Percentiles rank a stretch among this genome's conserved stretches.
These are phyloP conservation scores for Trogon surrucura DNA, from an alignment of 2,113 vertebrate genomes.

Conservation along the genomic window DNA sequence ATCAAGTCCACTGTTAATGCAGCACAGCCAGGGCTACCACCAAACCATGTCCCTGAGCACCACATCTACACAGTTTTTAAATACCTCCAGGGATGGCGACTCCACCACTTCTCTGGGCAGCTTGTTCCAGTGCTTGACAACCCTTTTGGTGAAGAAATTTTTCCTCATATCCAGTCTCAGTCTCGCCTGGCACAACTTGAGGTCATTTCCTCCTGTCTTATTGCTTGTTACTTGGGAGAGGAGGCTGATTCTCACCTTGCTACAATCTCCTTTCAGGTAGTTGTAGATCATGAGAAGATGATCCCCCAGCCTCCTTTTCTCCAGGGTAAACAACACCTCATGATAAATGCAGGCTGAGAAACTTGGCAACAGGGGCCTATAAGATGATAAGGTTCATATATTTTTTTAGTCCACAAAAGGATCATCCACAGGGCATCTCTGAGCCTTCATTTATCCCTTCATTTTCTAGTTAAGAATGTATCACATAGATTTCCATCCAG, in stretches of 20 bases:
- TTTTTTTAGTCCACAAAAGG: neutral
- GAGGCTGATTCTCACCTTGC: neutral
- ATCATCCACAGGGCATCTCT: neutral
- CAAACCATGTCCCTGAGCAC: neutral
- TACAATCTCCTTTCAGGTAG: neutral
- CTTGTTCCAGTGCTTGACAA: fast-evolving
- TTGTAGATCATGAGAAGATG: neutral
- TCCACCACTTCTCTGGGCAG: neutral
- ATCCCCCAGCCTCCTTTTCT: neutral
- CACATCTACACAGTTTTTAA: fast-evolving
- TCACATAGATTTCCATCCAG: neutral
- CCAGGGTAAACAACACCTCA: neutral
- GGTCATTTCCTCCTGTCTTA: neutral
- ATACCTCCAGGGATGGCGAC: neutral
- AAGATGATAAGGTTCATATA: neutral
- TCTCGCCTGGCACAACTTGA: neutral
- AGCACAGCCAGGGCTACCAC: neutral
- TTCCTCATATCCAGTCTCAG: fast-evolving
- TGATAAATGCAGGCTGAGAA: neutral
- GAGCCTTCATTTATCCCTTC: neutral
- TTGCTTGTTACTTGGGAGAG: neutral
- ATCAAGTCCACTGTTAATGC: fast-evolving
- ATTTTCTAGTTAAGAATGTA: neutral
- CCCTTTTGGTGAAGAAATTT: fast-evolving
- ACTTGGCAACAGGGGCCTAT: neutral